These are phyloP conservation scores for Morpho achilles DNA, from an alignment of 2,888 invertebrate genomes.

Conservation along the genomic window DNA sequence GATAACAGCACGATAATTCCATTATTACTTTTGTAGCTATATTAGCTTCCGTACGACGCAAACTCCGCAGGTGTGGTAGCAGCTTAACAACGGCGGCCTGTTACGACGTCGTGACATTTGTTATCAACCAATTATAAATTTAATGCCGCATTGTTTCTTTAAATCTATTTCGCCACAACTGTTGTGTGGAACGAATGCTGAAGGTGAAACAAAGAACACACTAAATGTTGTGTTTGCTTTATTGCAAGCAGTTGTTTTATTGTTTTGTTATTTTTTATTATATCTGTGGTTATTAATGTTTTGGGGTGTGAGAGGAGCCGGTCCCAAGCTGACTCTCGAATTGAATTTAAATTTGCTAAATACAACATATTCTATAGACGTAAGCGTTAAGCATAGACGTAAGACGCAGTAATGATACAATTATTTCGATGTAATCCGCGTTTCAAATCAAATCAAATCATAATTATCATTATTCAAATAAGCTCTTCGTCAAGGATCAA, in stretches of 20 bases:
- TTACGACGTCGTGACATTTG: constrained; percentile 28
- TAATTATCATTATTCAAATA: too few species aligned
- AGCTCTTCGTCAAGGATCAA: too few species aligned
- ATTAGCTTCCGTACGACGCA: too few species aligned
- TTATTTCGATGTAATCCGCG: too few species aligned
- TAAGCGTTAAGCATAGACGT: too few species aligned
- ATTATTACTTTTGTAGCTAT: too few species aligned
- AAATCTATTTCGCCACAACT: constrained; percentile 12
- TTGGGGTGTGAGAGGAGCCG: neutral
- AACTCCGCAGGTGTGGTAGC: neutral
- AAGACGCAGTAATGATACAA: too few species aligned
- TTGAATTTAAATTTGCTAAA: too few species aligned
- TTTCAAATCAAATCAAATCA: too few species aligned
- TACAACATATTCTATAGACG: too few species aligned
- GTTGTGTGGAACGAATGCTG: constrained; percentile 1
- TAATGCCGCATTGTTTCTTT: constrained; percentile 25
- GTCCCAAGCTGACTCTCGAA: too few species aligned
- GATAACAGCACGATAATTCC: too few species aligned
- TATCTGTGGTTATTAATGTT: neutral
- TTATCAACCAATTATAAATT: constrained; percentile 31
- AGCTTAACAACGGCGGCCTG: constrained; percentile 2
- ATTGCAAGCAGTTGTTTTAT: constrained; percentile 3
- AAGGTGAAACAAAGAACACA: constrained; percentile 17
- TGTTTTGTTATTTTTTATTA: neutral
- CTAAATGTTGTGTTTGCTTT: constrained; percentile 8